A percentile compares a stretch with the other conserved stretches of the same genome.
Evolutionary conservation across 2,888 invertebrate species (phyloP).

Genomic region (Epistrophe eligans): DNA sequence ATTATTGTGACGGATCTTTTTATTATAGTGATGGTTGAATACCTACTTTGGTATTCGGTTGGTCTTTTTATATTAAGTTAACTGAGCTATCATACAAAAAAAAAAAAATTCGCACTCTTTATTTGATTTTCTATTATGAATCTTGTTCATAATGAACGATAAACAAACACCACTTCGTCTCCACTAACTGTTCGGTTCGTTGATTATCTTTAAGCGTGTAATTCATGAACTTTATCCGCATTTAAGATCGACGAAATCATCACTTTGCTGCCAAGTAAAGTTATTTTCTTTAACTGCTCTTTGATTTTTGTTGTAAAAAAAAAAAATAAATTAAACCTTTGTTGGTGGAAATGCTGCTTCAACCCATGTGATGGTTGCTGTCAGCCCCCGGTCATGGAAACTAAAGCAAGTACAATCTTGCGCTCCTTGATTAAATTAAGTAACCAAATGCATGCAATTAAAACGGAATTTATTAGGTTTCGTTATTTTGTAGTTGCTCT

Average conservation of each 20-base stretch:
- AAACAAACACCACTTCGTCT: neutral
- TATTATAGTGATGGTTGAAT: too few relatives aligned
- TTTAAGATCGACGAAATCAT: slow-evolving; percentile 37
- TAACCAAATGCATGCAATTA: slow-evolving; percentile 48
- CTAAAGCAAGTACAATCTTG: slow-evolving; percentile 40
- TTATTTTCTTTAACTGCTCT: slow-evolving; percentile 49
- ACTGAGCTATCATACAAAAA: too few relatives aligned
- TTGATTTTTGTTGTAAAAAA: slow-evolving; percentile 1
- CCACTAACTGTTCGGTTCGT: slow-evolving; percentile 14
- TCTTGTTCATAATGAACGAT: neutral
- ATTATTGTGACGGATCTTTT: too few relatives aligned
- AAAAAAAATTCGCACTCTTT: neutral
- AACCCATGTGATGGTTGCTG: neutral
- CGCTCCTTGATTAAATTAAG: slow-evolving; percentile 54
- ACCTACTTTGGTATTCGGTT: too few relatives aligned
- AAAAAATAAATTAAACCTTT: neutral
- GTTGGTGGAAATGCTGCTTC: neutral
- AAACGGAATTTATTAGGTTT: slow-evolving; percentile 49
- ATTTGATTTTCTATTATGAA: neutral
- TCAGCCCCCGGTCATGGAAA: slow-evolving; percentile 30
- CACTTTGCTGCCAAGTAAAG: slow-evolving; percentile 3
- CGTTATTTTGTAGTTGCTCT: neutral
- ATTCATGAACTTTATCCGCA: slow-evolving; percentile 39
- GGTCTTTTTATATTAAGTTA: too few relatives aligned
- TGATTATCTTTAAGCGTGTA: slow-evolving; percentile 14